These are phyloP conservation scores for Caerostris extrusa DNA, from an alignment of 1,140 invertebrate genomes.

Conservation along the genomic window DNA sequence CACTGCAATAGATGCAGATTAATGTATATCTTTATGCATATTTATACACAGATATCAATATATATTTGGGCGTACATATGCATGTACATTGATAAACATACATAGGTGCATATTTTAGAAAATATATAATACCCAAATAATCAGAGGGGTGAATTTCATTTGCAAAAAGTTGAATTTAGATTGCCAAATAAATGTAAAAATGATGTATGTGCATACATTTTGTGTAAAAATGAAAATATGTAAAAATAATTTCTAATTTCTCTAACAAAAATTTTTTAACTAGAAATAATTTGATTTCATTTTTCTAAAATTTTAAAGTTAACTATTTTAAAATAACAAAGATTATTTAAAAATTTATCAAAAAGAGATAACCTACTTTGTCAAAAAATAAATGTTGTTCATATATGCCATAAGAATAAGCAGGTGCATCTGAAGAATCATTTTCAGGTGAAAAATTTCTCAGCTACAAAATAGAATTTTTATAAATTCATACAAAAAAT, in stretches of 20 bases:
- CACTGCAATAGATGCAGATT: no score
- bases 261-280: not conserved
- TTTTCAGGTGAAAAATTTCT: conserved; percentile 82
- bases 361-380: conserved; percentile 84
- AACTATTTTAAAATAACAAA: not conserved
- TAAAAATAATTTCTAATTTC: not conserved
- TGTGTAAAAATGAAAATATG: not conserved
- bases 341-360: conserved; percentile 2
- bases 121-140: no score
- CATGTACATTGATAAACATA: no score
- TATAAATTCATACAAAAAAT: not conserved
- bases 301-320: not conserved
- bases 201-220: no score
- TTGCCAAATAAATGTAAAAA: no score
- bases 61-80: no score
- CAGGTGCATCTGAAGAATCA: conserved; percentile 86
- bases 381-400: conserved; percentile 98
- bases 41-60: no score
- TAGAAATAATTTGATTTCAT: not conserved
- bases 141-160: no score
- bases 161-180: no score
- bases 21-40: no score
- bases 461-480: not conserved
- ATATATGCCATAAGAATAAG: conserved; percentile 93
- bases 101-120: no score